Evolutionary conservation across 2,797 vertebrate genomes (phyloP).

Genomic region (Megalops cyprinoides): DNA sequence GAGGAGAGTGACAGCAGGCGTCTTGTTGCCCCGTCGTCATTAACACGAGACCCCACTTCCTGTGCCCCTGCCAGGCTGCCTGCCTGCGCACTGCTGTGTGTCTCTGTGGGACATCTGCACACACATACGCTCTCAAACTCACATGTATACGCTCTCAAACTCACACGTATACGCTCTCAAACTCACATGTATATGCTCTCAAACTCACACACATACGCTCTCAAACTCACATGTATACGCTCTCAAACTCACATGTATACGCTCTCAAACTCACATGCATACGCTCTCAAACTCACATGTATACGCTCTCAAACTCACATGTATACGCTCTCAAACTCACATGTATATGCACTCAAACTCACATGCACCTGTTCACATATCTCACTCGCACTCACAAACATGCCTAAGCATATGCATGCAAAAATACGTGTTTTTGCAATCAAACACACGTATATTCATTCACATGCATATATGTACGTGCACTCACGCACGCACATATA

Average conservation of each 20-base stretch:
- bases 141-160: too few species aligned
- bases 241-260: too few species aligned
- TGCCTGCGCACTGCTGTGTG: not conserved
- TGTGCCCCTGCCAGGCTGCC: not conserved
- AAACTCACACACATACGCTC: constrained; percentile 39
- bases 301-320: too few species aligned
- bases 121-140: too few species aligned
- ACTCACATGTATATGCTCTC: constrained; percentile 28
- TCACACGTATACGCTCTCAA: too few species aligned
- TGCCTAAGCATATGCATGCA: constrained; percentile 49
- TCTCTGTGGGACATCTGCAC: not conserved
- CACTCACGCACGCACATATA: not conserved
- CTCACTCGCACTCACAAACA: constrained; percentile 35
- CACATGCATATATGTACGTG: not conserved
- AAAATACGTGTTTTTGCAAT: constrained; percentile 42
- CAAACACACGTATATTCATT: too few species aligned
- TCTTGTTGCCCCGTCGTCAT: not conserved
- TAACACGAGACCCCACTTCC: not conserved
- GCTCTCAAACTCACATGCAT: too few species aligned
- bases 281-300: too few species aligned
- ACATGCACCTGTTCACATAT: constrained; percentile 38
- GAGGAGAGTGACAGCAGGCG: not conserved
- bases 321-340: constrained; percentile 33
- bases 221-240: constrained; percentile 45
- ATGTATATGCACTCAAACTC: too few species aligned